Conservation (phyloP, 1,140 invertebrate species). For the Planococcus citri region DNA sequence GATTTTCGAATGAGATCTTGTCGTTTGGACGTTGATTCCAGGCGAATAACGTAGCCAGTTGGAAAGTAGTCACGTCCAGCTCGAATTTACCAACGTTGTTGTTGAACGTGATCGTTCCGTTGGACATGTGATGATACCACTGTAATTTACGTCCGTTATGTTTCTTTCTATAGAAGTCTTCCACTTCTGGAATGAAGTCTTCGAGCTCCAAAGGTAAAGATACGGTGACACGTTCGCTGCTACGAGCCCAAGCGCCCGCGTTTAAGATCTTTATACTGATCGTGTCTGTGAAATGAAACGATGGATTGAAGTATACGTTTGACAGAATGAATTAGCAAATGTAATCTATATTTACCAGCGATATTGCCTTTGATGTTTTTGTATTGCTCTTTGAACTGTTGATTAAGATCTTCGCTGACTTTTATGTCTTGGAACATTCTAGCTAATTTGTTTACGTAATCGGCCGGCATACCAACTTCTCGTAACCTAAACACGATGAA, state of each 20-base stretch:
- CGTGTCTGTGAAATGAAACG: constrained; percentile 38
- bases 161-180: constrained; percentile 90
- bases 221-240: constrained; percentile 85
- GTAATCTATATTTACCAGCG: constrained; percentile 35
- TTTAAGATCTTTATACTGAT: constrained; percentile 93
- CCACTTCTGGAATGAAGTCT: constrained; percentile 95
- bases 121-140: constrained; percentile 99
- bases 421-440: constrained; percentile 98
- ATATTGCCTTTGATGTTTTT: constrained; percentile 42
- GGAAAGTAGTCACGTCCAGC: constrained; percentile 96
- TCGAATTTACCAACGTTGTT: constrained; percentile 91
- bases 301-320: too few relatives aligned
- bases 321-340: not conserved
- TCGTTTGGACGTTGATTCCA: constrained; percentile 94
- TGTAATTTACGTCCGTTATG: constrained; percentile 96
- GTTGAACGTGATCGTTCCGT: constrained; percentile 88
- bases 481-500: constrained; percentile 50
- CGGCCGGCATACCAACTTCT: constrained; percentile 97
- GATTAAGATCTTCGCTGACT: constrained; percentile 96
- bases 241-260: constrained; percentile 92
- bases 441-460: constrained; percentile 96
- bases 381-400: constrained; percentile 68
- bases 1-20: constrained; percentile 87
- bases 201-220: constrained; percentile 93
- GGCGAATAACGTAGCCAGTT: constrained; percentile 98